Evolutionary conservation across 1,140 invertebrate genomes (phyloP).

Genomic region (Scaptomyza pallida): DNA sequence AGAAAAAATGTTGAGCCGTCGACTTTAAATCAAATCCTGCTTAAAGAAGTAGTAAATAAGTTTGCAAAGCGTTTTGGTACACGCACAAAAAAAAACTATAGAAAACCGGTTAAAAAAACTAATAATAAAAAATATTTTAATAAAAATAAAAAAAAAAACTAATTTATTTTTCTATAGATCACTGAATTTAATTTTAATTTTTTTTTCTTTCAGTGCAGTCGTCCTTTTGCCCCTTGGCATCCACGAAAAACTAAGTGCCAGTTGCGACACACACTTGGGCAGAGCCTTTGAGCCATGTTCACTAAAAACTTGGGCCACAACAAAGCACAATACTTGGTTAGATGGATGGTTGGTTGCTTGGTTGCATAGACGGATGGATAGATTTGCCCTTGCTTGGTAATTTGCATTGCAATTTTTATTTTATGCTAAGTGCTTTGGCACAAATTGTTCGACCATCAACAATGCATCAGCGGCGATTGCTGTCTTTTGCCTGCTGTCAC

Average conservation of each 20-base stretch:
- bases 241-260: constrained; percentile 30
- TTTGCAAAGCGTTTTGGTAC: constrained; percentile 12
- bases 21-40: constrained; percentile 11
- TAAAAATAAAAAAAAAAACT: too few species aligned
- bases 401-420: constrained; percentile 73
- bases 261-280: constrained; percentile 51
- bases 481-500: constrained; percentile 42
- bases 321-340: constrained; percentile 51
- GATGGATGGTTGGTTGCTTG: constrained; percentile 24
- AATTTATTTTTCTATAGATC: too few species aligned
- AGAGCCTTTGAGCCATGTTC: not conserved
- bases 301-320: constrained; percentile 34
- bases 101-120: too few species aligned
- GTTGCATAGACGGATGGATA: not conserved
- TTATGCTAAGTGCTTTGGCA: constrained; percentile 72
- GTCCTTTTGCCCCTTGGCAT: too few species aligned
- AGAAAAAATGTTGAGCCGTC: not conserved
- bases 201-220: constrained; percentile 1
- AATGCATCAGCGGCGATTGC: constrained; percentile 69
- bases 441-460: constrained; percentile 77
- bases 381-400: constrained; percentile 31
- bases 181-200: too few species aligned
- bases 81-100: too few species aligned
- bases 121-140: too few species aligned
- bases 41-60: constrained; percentile 2